These are phyloP conservation scores for Trogon melanurus DNA, from an alignment of 2,113 vertebrate species.

Conservation along the genomic window DNA sequence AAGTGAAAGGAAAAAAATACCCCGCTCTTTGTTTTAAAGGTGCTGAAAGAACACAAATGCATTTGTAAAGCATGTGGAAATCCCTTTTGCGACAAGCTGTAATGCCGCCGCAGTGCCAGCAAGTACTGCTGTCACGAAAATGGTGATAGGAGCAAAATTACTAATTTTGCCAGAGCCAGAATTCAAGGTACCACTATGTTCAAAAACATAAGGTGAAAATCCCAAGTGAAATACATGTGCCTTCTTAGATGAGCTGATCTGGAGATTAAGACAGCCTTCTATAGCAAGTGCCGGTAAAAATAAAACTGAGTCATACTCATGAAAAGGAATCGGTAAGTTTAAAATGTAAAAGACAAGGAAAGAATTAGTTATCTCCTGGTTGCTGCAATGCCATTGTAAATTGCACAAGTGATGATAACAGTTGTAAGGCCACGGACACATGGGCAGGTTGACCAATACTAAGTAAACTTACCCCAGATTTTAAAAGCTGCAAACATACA, in stretches of 20 bases:
- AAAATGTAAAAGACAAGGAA: not conserved
- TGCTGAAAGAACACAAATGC: not conserved
- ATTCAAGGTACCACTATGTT: not conserved
- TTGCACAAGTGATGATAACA: not conserved
- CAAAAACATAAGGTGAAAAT: not conserved
- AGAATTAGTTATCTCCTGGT: not conserved
- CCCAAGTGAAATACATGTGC: not conserved
- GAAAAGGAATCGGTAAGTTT: not conserved
- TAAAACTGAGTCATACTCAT: not conserved
- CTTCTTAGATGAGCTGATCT: not conserved
- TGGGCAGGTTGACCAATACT: not conserved
- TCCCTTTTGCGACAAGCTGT: not conserved
- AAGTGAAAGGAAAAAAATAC: not conserved
- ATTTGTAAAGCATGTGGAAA: fast-evolving
- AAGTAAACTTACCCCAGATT: conserved; percentile 4
- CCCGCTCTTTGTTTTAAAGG: not conserved
- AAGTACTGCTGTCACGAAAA: not conserved
- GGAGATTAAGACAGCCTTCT: not conserved
- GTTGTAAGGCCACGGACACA: not conserved
- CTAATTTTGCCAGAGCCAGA: not conserved
- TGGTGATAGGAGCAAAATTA: not conserved
- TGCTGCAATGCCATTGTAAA: not conserved
- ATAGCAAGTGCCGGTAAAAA: not conserved
- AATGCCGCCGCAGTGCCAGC: not conserved
- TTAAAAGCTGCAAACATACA: not conserved